These are phyloP conservation scores for Elymnias hypermnestra DNA, from an alignment of 1,140 invertebrate genomes.

Conservation along the genomic window DNA sequence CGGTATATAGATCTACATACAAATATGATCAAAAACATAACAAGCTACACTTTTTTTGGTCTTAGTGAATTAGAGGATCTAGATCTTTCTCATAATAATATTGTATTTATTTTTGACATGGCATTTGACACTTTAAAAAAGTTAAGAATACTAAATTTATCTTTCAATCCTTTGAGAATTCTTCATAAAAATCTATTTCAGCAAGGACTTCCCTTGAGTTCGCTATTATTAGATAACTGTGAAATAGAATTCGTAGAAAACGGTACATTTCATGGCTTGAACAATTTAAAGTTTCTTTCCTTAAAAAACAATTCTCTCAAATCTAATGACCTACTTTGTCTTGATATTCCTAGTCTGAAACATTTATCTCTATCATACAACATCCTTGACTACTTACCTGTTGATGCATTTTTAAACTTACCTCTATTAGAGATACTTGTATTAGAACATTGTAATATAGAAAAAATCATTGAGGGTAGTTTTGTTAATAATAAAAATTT, in stretches of 20 bases:
- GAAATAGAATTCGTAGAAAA: conserved; percentile 78
- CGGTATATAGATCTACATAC: conserved; percentile 64
- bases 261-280: conserved; percentile 77
- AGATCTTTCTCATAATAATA: conserved; percentile 79
- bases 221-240: conserved; percentile 78
- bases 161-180: conserved; percentile 79
- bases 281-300: conserved; percentile 78
- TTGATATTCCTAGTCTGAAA: conserved; percentile 84
- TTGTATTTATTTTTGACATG: conserved; percentile 79
- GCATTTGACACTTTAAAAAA: conserved; percentile 80
- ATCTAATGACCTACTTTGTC: conserved; percentile 78
- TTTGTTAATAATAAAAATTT: conserved; percentile 61
- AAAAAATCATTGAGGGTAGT: conserved; percentile 57
- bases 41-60: conserved; percentile 79
- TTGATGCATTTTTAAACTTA: conserved; percentile 55
- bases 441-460: conserved; percentile 67
- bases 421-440: conserved; percentile 61
- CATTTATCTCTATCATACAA: conserved; percentile 58
- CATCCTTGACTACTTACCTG: conserved; percentile 55
- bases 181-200: conserved; percentile 80
- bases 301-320: conserved; percentile 83
- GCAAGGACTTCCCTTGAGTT: conserved; percentile 77
- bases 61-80: conserved; percentile 83
- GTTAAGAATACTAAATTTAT: conserved; percentile 80
- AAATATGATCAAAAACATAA: conserved; percentile 65